phyloP scores from a whole-genome alignment of 2,888 invertebrate species.

The Aethes cnicana region DNA sequence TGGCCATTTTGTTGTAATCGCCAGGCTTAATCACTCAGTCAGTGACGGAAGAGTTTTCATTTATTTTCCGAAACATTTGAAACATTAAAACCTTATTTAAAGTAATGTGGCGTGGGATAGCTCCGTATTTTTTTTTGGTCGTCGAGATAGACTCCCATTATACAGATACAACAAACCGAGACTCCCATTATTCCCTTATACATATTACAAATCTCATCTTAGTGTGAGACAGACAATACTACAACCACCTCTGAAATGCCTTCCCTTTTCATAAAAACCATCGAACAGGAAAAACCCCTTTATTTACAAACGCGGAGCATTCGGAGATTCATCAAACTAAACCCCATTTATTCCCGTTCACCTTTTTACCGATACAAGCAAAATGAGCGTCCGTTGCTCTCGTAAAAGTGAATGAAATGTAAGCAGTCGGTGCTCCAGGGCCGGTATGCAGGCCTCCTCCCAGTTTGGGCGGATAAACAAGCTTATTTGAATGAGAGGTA shows the following conservation, averaged over 20 bases:
- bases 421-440: constrained; percentile 13
- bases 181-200: no score
- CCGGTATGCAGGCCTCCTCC: constrained; percentile 12
- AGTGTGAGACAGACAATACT: no score
- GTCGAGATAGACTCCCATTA: no score
- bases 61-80: no score
- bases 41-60: no score
- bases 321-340: constrained; percentile 25
- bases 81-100: no score
- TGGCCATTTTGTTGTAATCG: no score
- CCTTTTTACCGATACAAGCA: constrained; percentile 19
- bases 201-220: no score
- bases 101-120: no score
- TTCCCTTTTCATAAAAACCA: neutral
- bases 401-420: constrained; percentile 25
- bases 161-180: no score
- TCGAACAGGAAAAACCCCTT: constrained; percentile 2
- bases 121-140: no score
- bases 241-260: neutral
- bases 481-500: constrained; percentile 55
- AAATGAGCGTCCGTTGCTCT: constrained; percentile 19
- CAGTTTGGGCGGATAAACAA: constrained; percentile 41
- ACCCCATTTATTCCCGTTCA: constrained; percentile 17
- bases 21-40: no score
- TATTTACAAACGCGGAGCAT: constrained; percentile 12